Evolutionary conservation across 1,140 invertebrate species (phyloP).

Genomic region (Drosophila orosa): DNA sequence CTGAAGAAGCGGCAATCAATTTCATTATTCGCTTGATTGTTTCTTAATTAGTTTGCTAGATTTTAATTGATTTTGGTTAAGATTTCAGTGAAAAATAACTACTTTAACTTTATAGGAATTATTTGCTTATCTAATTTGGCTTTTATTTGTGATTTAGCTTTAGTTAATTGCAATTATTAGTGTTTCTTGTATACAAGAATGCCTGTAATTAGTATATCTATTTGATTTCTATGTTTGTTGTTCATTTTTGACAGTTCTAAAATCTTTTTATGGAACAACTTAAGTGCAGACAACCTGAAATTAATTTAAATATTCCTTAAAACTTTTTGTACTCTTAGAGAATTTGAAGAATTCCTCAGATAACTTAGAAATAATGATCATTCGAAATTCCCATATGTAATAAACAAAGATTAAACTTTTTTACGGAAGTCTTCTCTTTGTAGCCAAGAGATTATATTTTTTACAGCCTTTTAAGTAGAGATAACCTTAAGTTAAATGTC

Average conservation of each 20-base stretch:
- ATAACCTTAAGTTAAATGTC: too few relatives aligned
- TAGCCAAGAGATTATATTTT: not conserved
- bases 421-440: not conserved
- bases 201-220: too few relatives aligned
- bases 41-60: slow-evolving; percentile 18
- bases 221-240: not conserved
- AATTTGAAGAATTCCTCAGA: not conserved
- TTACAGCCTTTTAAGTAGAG: not conserved
- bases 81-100: not conserved
- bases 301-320: not conserved
- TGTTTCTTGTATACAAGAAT: not conserved
- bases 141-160: not conserved
- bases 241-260: not conserved
- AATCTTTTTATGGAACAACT: not conserved
- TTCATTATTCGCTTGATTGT: slow-evolving; percentile 4
- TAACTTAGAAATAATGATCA: not conserved
- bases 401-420: not conserved
- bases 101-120: too few relatives aligned
- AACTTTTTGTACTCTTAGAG: too few relatives aligned
- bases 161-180: not conserved
- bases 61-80: not conserved
- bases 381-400: not conserved
- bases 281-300: not conserved
- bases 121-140: too few relatives aligned
- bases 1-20: slow-evolving; percentile 17